Evolutionary conservation across 2,797 vertebrate genomes (phyloP).

Genomic region (Poecilia picta): DNA sequence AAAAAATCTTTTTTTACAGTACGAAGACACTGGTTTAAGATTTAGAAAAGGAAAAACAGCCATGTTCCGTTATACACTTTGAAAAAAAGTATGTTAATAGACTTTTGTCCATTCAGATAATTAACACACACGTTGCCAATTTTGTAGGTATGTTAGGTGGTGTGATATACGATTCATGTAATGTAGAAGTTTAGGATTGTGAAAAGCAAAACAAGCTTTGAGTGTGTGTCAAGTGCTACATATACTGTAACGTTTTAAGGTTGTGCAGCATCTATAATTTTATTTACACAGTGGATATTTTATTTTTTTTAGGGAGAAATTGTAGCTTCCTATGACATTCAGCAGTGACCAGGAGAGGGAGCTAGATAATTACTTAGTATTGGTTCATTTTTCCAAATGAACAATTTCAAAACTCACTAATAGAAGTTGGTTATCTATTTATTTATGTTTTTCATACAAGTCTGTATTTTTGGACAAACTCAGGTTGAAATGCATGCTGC

Average conservation of each 20-base stretch:
- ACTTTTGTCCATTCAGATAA: constrained; percentile 23
- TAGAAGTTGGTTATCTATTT: constrained; percentile 34
- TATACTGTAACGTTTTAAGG: constrained; percentile 12
- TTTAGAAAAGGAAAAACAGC: constrained; percentile 5
- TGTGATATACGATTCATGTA: constrained; percentile 26
- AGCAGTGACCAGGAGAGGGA: constrained; percentile 66
- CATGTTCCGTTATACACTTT: constrained; percentile 23
- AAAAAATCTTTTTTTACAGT: not conserved
- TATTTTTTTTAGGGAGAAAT: not conserved
- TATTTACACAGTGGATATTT: not conserved
- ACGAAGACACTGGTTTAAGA: constrained; percentile 10
- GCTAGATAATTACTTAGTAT: constrained; percentile 41
- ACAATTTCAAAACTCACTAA: constrained; percentile 23
- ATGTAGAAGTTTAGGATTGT: constrained; percentile 33
- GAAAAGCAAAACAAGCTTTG: constrained; percentile 19
- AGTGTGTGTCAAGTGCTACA: constrained; percentile 23
- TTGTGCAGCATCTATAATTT: constrained; percentile 22
- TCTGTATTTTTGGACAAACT: constrained; percentile 66
- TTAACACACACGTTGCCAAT: not conserved
- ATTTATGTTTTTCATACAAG: constrained; percentile 24
- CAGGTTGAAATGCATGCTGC: constrained; percentile 73
- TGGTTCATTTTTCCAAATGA: constrained; percentile 18
- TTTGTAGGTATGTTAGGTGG: constrained; percentile 31
- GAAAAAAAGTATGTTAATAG: constrained; percentile 8
- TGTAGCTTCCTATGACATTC: constrained; percentile 4